These are phyloP conservation scores for Bubalus kerabau DNA, from an alignment of 2,113 vertebrate genomes.

Conservation along the genomic window DNA sequence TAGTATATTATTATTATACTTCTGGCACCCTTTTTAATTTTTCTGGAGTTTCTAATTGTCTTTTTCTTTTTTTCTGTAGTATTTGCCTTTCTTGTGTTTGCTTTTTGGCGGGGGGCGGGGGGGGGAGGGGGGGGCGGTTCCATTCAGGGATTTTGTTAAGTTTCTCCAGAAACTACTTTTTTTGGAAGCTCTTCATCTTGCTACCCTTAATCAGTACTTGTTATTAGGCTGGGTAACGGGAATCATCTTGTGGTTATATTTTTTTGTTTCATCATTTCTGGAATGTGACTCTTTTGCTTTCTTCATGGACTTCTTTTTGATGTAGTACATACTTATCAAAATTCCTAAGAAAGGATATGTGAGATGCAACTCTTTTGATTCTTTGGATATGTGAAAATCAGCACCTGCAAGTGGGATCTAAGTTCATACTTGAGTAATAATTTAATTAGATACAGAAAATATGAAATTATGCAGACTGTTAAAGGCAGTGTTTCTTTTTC, in stretches of 20 bases:
- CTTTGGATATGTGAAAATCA: not conserved
- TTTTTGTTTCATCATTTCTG: not conserved
- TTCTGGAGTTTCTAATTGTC: not conserved
- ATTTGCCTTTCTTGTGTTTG: not conserved
- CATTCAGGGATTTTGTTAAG: not conserved
- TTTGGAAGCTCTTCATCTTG: not conserved
- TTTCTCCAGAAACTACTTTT: not conserved
- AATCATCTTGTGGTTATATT: not conserved
- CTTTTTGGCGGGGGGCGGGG: no score
- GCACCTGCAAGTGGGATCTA: not conserved
- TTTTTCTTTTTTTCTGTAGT: not conserved
- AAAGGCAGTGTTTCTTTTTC: not conserved
- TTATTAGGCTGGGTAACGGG: not conserved
- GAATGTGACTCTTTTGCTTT: not conserved
- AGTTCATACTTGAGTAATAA: not conserved
- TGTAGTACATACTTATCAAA: not conserved
- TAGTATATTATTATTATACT: not conserved
- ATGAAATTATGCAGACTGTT: not conserved
- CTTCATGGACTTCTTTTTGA: not conserved
- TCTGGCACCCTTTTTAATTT: not conserved
- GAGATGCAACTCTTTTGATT: not conserved
- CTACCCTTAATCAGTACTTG: not conserved
- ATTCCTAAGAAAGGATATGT: not conserved
- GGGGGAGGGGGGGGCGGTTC: not conserved
- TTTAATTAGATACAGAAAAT: not conserved